Percentiles rank a stretch among this genome's conserved stretches.
These are phyloP conservation scores for Leptopterna dolabrata DNA, from an alignment of 2,888 invertebrate genomes.

Conservation along the genomic window DNA sequence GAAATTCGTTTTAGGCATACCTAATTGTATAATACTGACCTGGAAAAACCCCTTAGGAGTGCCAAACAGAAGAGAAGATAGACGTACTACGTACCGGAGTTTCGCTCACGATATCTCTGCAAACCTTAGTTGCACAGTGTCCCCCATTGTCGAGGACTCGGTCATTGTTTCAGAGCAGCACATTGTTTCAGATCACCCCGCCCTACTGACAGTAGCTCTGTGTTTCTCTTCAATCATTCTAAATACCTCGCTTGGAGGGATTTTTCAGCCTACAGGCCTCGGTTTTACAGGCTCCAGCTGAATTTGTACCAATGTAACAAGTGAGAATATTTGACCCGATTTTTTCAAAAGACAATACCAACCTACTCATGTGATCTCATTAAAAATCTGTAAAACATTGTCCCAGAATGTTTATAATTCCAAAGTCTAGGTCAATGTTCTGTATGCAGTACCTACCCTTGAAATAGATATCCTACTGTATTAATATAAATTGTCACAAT, in stretches of 20 bases:
- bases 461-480: too few relatives aligned
- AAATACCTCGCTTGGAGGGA: neutral
- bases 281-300: neutral
- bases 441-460: too few relatives aligned
- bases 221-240: conserved; percentile 29
- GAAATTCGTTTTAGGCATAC: too few relatives aligned
- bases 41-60: neutral
- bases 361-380: too few relatives aligned
- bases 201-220: conserved; percentile 13
- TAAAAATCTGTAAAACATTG: too few relatives aligned
- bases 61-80: neutral
- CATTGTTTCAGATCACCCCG: conserved; percentile 31
- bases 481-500: too few relatives aligned
- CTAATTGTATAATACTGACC: neutral
- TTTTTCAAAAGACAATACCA: neutral
- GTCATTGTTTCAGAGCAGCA: conserved; percentile 21
- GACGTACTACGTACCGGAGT: neutral
- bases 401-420: too few relatives aligned
- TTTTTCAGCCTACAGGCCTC: neutral
- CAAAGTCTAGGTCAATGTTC: too few relatives aligned
- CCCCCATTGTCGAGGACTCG: neutral
- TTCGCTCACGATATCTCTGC: conserved; percentile 29
- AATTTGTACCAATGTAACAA: neutral
- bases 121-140: conserved; percentile 19
- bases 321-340: neutral